A percentile compares a stretch with the other conserved stretches of the same genome.
phyloP scores from a whole-genome alignment of 1,140 invertebrate species.

The Diabrotica undecimpunctata region DNA sequence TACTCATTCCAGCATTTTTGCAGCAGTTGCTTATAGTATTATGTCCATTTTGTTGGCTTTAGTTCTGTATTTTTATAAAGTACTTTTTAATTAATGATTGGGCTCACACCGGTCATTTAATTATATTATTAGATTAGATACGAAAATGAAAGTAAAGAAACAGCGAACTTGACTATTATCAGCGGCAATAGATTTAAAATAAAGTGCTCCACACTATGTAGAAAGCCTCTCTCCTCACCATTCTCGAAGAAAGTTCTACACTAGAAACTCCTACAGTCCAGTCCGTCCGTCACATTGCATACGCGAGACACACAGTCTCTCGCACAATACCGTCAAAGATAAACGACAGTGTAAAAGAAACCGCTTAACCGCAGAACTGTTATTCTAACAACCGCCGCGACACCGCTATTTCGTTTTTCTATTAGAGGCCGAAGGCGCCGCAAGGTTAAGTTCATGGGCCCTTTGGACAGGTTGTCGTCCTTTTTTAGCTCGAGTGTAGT shows the following conservation, averaged over 20 bases:
- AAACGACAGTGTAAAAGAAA: not conserved
- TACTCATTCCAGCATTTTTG: no score
- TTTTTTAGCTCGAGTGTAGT: conserved; percentile 39
- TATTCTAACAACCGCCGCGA: not conserved
- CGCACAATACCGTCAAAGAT: not conserved
- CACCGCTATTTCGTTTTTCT: not conserved
- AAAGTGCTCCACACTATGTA: not conserved
- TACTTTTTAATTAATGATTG: no score
- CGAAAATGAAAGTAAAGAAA: no score
- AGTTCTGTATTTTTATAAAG: no score
- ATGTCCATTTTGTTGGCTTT: no score
- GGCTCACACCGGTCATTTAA: no score
- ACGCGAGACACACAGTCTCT: not conserved
- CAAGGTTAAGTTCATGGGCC: conserved; percentile 32
- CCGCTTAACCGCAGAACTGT: not conserved
- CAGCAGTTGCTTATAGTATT: no score
- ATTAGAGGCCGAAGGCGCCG: not conserved
- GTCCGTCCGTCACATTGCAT: not conserved
- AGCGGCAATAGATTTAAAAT: no score
- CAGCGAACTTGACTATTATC: no score
- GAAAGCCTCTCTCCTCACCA: not conserved
- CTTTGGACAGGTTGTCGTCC: conserved; percentile 35
- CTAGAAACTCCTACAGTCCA: not conserved
- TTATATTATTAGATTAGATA: no score
- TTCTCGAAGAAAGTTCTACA: not conserved